Conservation (phyloP, 2,888 invertebrate genomes). For the Ophioninae sp. region DNA sequence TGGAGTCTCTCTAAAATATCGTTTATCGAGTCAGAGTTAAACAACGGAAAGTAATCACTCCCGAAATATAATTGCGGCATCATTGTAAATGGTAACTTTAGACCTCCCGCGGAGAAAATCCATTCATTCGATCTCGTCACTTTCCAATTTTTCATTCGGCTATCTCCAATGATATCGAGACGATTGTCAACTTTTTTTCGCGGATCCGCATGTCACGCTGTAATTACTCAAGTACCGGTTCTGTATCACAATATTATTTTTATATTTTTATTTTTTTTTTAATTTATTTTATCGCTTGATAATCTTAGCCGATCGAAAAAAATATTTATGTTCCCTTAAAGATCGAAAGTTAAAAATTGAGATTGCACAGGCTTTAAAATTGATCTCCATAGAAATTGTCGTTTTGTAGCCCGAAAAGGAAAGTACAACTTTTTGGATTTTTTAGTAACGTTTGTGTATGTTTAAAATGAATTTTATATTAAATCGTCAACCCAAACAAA, state of each 20-base stretch:
- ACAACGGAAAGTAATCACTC: constrained; percentile 10
- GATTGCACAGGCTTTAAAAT: too few species aligned
- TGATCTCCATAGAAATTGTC: too few species aligned
- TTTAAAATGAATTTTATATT: too few species aligned
- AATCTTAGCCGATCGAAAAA: too few species aligned
- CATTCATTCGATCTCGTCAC: constrained; percentile 45
- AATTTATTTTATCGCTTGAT: too few species aligned
- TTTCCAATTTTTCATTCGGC: not conserved
- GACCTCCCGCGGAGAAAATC: constrained; percentile 9
- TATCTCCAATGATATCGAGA: not conserved
- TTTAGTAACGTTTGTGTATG: not conserved
- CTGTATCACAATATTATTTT: too few species aligned
- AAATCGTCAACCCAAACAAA: not conserved
- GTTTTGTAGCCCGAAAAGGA: too few species aligned
- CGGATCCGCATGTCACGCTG: not conserved
- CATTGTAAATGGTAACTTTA: not conserved
- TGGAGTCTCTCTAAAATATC: not conserved
- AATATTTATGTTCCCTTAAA: too few species aligned
- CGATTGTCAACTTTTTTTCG: not conserved
- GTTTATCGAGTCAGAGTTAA: constrained; percentile 12
- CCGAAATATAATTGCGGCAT: constrained; percentile 46
- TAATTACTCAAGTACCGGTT: not conserved
- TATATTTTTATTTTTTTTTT: too few species aligned
- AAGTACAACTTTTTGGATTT: too few species aligned
- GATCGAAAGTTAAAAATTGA: too few species aligned